phyloP scores from a whole-genome alignment of 2,888 invertebrate genomes.

The Crepidodera aurea region DNA sequence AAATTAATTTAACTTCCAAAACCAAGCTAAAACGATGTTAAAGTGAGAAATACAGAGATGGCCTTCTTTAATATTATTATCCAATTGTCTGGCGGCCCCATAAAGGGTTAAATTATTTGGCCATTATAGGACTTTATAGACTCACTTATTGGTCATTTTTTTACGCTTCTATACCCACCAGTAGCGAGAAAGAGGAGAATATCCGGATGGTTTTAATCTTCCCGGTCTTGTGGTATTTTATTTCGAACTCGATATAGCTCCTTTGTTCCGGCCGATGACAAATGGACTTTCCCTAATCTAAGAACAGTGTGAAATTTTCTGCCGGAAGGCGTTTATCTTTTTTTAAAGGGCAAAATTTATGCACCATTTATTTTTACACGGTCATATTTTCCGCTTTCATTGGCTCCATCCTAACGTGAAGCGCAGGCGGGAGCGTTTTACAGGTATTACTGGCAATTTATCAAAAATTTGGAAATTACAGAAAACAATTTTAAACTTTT shows the following conservation, averaged over 20 bases:
- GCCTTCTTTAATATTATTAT: too few species aligned
- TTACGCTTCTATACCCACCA: neutral
- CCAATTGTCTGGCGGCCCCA: too few species aligned
- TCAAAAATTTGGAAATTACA: too few species aligned
- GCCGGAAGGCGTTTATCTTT: constrained; percentile 32
- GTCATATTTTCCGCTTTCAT: constrained; percentile 31
- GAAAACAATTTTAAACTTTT: too few species aligned
- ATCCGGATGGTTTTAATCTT: constrained; percentile 11
- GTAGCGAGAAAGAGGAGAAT: neutral
- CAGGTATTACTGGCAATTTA: neutral
- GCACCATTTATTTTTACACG: constrained; percentile 33
- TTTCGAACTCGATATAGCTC: constrained; percentile 18
- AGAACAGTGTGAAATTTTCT: constrained; percentile 33
- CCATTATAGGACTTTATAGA: too few species aligned
- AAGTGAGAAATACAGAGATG: too few species aligned
- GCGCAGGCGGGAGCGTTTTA: neutral
- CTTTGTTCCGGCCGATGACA: constrained; percentile 28
- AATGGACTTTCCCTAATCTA: constrained; percentile 33
- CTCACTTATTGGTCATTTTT: neutral
- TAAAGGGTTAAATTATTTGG: too few species aligned
- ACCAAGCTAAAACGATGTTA: too few species aligned
- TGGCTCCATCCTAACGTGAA: constrained; percentile 3
- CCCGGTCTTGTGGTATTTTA: constrained; percentile 3
- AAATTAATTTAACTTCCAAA: too few species aligned
- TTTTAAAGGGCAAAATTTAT: constrained; percentile 33